phyloP scores from a whole-genome alignment of 2,888 invertebrate genomes.

The Ennomos fuscantarius region DNA sequence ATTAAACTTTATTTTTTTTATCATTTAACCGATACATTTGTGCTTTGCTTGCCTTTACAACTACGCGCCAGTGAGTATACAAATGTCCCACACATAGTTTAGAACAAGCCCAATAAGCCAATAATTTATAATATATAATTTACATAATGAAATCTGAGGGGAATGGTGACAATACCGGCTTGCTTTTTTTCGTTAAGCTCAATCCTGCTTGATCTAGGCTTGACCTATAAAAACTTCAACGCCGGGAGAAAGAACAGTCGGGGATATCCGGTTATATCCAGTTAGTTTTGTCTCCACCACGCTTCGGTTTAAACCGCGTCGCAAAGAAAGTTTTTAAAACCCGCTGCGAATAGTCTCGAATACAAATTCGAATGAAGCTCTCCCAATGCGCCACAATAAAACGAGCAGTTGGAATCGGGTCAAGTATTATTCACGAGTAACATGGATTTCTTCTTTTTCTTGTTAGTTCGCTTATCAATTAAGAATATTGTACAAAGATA shows the following conservation, averaged over 20 bases:
- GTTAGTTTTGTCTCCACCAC: constrained; percentile 70
- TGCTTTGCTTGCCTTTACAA: no score
- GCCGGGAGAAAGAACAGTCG: constrained; percentile 66
- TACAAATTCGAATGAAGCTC: constrained; percentile 68
- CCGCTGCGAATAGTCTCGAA: constrained; percentile 64
- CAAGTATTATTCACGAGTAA: constrained; percentile 54
- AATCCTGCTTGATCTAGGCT: constrained; percentile 75
- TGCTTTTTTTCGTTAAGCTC: constrained; percentile 54
- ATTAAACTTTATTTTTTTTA: no score
- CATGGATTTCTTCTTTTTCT: constrained; percentile 47
- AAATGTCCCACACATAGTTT: background rate
- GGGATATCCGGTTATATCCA: constrained; percentile 70
- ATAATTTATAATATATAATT: no score
- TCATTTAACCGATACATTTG: no score
- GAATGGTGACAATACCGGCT: constrained; percentile 46
- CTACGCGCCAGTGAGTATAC: no score
- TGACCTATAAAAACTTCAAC: constrained; percentile 78
- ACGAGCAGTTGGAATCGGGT: constrained; percentile 51
- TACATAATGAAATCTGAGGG: constrained; percentile 45
- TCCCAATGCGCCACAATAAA: constrained; percentile 57
- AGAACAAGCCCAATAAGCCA: constrained; percentile 23
- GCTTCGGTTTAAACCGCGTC: constrained; percentile 67
- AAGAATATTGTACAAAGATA: constrained; percentile 15
- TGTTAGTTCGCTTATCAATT: constrained; percentile 16
- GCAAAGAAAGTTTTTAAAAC: constrained; percentile 74